These are phyloP conservation scores for Crioceris asparagi DNA, from an alignment of 2,888 invertebrate genomes.

Conservation along the genomic window DNA sequence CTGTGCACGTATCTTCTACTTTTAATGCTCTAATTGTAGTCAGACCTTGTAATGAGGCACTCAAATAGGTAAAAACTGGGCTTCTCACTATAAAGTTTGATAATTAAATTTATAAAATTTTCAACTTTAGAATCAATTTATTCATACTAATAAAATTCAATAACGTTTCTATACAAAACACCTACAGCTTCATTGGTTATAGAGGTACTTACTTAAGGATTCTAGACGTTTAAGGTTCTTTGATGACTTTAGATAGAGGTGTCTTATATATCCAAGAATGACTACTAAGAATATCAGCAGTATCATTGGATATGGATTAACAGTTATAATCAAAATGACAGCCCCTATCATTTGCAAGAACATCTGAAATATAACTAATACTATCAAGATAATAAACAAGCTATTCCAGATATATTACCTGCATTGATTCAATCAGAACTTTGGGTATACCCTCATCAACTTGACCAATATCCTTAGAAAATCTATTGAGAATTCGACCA, in stretches of 20 bases:
- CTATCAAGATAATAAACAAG: background rate
- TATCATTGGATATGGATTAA: slow-evolving; percentile 42
- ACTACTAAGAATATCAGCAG: slow-evolving; percentile 44
- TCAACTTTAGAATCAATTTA: too few relatives aligned
- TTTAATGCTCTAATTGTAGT: slow-evolving; percentile 77
- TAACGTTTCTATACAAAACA: background rate
- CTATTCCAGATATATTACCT: slow-evolving; percentile 31
- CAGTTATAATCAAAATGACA: slow-evolving; percentile 42
- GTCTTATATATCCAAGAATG: slow-evolving; percentile 51
- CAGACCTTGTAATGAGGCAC: slow-evolving; percentile 73
- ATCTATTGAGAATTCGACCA: slow-evolving; percentile 66
- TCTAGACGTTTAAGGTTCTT: slow-evolving; percentile 61
- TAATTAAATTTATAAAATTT: background rate
- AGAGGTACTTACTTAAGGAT: slow-evolving; percentile 47
- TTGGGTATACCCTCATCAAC: slow-evolving; percentile 65
- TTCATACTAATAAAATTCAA: too few relatives aligned
- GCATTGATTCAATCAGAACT: slow-evolving; percentile 50
- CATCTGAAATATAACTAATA: slow-evolving; percentile 31
- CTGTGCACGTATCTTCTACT: slow-evolving; percentile 59
- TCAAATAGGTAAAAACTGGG: slow-evolving; percentile 84
- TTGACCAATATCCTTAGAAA: slow-evolving; percentile 72
- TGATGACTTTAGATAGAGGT: slow-evolving; percentile 56
- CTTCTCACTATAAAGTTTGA: slow-evolving; percentile 63
- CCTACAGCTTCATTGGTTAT: background rate
- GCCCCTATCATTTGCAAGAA: slow-evolving; percentile 40